phyloP scores from a whole-genome alignment of 2,797 vertebrate species.

The Arrhamphus sclerolepis region DNA sequence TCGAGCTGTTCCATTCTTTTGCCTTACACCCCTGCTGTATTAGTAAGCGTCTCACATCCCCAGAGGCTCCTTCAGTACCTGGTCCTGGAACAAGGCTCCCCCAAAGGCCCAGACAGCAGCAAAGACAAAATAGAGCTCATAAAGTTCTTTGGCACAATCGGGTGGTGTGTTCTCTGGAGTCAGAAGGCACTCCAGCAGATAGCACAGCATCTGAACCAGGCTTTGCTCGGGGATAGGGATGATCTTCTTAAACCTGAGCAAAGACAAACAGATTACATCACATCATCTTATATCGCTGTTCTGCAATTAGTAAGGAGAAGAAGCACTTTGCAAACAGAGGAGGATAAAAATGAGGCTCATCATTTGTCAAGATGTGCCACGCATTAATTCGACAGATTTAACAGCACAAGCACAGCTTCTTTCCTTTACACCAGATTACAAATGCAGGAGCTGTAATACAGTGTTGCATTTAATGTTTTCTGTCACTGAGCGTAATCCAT shows the following conservation, averaged over 20 bases:
- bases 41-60: conserved; percentile 16
- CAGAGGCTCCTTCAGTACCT: conserved; percentile 78
- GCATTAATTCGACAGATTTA: conserved; percentile 9
- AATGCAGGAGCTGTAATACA: conserved; percentile 17
- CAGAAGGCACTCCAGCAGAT: conserved; percentile 92
- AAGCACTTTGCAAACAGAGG: neutral
- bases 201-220: conserved; percentile 92
- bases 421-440: no score
- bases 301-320: neutral
- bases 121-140: conserved; percentile 96
- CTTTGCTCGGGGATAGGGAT: conserved; percentile 93
- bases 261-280: conserved; percentile 24
- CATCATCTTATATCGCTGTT: neutral
- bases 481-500: conserved; percentile 32
- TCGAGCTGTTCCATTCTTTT: conserved; percentile 19
- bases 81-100: conserved; percentile 92
- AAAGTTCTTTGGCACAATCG: conserved; percentile 90
- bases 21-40: conserved; percentile 38
- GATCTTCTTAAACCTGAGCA: conserved; percentile 91
- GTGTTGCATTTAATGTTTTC: conserved; percentile 14
- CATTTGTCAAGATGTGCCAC: no score
- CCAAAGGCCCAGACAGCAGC: conserved; percentile 95
- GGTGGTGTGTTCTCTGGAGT: conserved; percentile 86
- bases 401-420: conserved; percentile 8
- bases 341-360: no score